Percentiles rank a stretch among this genome's conserved stretches.
phyloP scores from a whole-genome alignment of 1,140 invertebrate genomes.

The Palaemon carinicauda region DNA sequence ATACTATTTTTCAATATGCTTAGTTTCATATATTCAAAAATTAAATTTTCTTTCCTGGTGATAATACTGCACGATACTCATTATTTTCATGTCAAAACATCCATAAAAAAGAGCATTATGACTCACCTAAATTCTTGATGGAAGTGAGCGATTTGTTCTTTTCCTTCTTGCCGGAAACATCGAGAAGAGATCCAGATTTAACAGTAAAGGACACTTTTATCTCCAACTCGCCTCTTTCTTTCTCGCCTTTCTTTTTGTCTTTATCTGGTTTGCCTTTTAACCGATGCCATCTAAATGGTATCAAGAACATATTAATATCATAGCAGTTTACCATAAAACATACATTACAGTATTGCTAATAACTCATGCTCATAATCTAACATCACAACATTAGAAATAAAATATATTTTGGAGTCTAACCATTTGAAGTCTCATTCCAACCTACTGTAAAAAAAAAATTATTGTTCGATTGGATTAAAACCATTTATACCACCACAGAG shows the following conservation, averaged over 20 bases:
- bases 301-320: not conserved
- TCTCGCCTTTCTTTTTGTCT: conserved; percentile 75
- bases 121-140: conserved; percentile 41
- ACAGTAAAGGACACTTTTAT: conserved; percentile 88
- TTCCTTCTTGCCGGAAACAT: conserved; percentile 66
- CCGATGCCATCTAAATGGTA: conserved; percentile 70
- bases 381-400: too few species aligned
- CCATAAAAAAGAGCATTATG: not conserved
- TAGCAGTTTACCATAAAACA: too few species aligned
- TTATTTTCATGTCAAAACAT: not conserved
- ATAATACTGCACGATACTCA: not conserved
- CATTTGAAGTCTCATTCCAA: too few species aligned
- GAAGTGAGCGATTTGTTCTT: conserved; percentile 47
- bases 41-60: too few species aligned
- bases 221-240: conserved; percentile 89
- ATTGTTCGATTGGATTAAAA: too few species aligned
- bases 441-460: too few species aligned
- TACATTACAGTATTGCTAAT: too few species aligned
- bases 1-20: too few species aligned
- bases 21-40: too few species aligned
- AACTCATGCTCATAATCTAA: too few species aligned
- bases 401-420: too few species aligned
- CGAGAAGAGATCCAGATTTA: conserved; percentile 66
- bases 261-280: conserved; percentile 77
- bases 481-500: too few species aligned